Percentiles rank a stretch among this genome's conserved stretches.
Evolutionary conservation across 2,888 invertebrate species (phyloP).

Genomic region (Drosophila phalerata): DNA sequence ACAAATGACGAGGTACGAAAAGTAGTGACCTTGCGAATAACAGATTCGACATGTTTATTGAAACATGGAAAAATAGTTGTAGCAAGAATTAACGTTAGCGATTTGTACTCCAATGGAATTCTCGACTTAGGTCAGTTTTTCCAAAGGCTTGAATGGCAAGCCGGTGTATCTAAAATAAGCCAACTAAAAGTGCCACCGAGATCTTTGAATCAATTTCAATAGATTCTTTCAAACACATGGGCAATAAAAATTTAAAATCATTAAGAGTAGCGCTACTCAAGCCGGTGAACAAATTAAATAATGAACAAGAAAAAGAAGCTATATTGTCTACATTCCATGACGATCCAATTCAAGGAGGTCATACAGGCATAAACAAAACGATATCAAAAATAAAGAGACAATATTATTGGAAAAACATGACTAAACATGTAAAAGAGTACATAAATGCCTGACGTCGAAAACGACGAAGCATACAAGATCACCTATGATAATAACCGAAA

Average conservation of each 20-base stretch:
- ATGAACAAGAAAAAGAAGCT: no score
- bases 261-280: no score
- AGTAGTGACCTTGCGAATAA: not conserved
- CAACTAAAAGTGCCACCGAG: slow-evolving; percentile 5
- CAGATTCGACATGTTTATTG: slow-evolving; percentile 1
- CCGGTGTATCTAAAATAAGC: slow-evolving; percentile 10
- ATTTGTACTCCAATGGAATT: slow-evolving; percentile 14
- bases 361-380: not conserved
- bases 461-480: not conserved
- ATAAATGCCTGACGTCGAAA: not conserved
- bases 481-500: not conserved
- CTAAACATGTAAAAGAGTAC: not conserved
- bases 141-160: slow-evolving; percentile 10
- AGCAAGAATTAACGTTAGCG: not conserved
- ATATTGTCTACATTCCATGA: no score
- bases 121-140: slow-evolving; percentile 12
- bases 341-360: no score
- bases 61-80: slow-evolving; percentile 4
- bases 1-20: slow-evolving; percentile 1
- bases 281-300: no score
- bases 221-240: not conserved
- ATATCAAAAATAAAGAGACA: not conserved
- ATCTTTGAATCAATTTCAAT: slow-evolving; percentile 4
- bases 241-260: no score
- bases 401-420: slow-evolving; percentile 8